Percentiles rank a stretch among this genome's conserved stretches.
These are phyloP conservation scores for Calcarius lapponicus DNA, from an alignment of 2,797 vertebrate genomes.

Conservation along the genomic window DNA sequence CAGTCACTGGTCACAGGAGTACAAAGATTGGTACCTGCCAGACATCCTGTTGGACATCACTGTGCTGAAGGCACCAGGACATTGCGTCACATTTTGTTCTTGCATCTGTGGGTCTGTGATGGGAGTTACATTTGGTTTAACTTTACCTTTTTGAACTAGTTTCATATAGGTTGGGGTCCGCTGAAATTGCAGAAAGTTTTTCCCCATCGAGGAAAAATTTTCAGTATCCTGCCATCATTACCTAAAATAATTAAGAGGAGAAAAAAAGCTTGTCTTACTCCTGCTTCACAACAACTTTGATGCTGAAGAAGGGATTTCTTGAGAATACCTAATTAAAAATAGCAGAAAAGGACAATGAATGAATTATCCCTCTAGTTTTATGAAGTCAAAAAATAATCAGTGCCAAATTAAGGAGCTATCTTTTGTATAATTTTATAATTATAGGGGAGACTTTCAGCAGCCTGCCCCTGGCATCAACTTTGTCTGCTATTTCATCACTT, in stretches of 20 bases:
- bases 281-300: not conserved
- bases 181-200: not conserved
- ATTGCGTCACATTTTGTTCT: not conserved
- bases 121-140: not conserved
- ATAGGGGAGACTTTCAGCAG: not conserved
- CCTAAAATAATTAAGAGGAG: not conserved
- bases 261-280: not conserved
- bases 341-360: constrained; percentile 61
- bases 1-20: not conserved
- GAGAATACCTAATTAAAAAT: constrained; percentile 52
- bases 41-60: fast-evolving
- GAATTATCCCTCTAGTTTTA: constrained; percentile 48
- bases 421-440: constrained; percentile 65
- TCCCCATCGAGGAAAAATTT: not conserved
- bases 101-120: not conserved
- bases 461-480: constrained; percentile 25
- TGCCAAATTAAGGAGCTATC: constrained; percentile 27
- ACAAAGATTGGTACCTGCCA: not conserved
- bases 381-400: constrained; percentile 52
- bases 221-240: not conserved
- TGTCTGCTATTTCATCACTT: constrained; percentile 5
- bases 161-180: not conserved
- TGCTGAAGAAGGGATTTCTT: constrained; percentile 21
- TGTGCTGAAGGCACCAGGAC: not conserved
- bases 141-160: not conserved